Evolutionary conservation across 2,113 vertebrate genomes (phyloP).

Genomic region (Microcebus griseorufus): DNA sequence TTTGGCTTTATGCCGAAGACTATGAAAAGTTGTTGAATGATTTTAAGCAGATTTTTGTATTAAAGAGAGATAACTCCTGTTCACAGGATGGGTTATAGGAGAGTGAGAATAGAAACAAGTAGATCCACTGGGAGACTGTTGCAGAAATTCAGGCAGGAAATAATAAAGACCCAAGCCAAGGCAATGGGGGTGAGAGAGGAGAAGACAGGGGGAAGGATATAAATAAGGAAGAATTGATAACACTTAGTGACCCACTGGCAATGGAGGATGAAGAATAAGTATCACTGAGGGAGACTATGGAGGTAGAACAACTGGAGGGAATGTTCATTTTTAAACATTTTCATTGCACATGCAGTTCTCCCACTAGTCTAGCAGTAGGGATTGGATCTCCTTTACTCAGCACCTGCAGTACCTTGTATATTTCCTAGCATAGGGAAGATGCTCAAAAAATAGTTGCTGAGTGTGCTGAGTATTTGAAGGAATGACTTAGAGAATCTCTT

Average conservation of each 20-base stretch:
- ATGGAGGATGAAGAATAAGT: not conserved
- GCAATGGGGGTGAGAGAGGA: not conserved
- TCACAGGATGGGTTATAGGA: not conserved
- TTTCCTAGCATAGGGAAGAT: not conserved
- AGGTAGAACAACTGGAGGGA: not conserved
- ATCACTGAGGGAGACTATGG: not conserved
- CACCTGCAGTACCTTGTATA: not conserved
- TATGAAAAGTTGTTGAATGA: not conserved
- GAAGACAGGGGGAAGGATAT: not conserved
- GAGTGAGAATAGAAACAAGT: not conserved
- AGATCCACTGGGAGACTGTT: not conserved
- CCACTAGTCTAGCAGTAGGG: not conserved
- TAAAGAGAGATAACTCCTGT: not conserved
- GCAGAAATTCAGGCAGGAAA: slow-evolving; percentile 16
- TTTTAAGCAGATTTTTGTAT: not conserved
- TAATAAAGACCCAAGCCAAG: not conserved
- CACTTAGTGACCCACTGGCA: not conserved
- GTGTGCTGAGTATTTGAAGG: not conserved
- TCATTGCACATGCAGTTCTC: not conserved
- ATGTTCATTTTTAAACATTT: not conserved
- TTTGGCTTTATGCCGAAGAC: not conserved
- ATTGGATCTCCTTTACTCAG: not conserved
- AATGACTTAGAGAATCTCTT: not conserved
- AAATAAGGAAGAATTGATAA: not conserved
- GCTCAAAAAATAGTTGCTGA: not conserved